These are phyloP conservation scores for Bombylius major DNA, from an alignment of 2,888 invertebrate species.

Conservation along the genomic window DNA sequence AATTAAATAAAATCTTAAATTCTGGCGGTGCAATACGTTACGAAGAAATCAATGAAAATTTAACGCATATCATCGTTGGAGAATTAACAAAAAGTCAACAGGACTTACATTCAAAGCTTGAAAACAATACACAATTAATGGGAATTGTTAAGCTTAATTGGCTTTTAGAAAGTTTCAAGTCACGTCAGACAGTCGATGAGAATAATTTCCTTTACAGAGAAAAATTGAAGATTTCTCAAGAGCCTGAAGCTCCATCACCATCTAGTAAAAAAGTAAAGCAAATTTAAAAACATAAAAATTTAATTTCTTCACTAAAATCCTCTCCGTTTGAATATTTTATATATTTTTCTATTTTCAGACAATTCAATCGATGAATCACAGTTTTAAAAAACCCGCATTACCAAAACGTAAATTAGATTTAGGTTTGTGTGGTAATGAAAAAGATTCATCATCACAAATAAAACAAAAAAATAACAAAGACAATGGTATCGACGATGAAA, in stretches of 20 bases:
- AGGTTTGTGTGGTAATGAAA: neutral
- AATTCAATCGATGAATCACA: conserved; percentile 32
- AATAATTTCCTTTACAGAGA: conserved; percentile 33
- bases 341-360: conserved; percentile 15
- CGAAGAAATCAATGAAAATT: conserved; percentile 57
- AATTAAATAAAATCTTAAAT: conserved; percentile 55
- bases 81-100: conserved; percentile 32
- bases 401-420: conserved; percentile 25
- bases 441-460: neutral
- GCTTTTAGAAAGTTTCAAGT: conserved; percentile 59
- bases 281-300: neutral
- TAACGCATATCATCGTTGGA: conserved; percentile 71
- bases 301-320: neutral
- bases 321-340: neutral
- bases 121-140: neutral
- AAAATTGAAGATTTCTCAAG: conserved; percentile 22
- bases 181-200: conserved; percentile 44
- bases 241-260: conserved; percentile 43
- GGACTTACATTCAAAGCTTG: neutral
- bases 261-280: conserved; percentile 44
- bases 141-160: conserved; percentile 55
- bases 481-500: conserved; percentile 17
- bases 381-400: conserved; percentile 30
- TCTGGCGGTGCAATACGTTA: conserved; percentile 73
- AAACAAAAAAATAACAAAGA: neutral